Evolutionary conservation across 2,888 invertebrate species (phyloP).

Genomic region (Drosophila borealis): DNA sequence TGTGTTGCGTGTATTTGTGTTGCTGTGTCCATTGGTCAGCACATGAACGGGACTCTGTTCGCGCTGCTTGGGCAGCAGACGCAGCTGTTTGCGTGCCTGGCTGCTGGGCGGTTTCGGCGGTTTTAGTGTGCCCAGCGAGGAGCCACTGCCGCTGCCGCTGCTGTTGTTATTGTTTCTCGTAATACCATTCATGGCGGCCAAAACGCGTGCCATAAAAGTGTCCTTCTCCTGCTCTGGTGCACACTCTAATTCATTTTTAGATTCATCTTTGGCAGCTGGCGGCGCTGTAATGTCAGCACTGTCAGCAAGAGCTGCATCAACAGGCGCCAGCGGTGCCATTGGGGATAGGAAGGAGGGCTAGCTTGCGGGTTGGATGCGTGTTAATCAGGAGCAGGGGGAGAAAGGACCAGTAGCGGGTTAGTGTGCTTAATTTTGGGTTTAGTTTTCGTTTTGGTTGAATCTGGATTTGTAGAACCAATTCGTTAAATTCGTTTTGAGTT

Average conservation of each 20-base stretch:
- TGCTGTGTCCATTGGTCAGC: slow-evolving; percentile 56
- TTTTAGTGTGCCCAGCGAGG: slow-evolving; percentile 68
- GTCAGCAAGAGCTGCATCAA: slow-evolving; percentile 42
- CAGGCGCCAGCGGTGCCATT: slow-evolving; percentile 72
- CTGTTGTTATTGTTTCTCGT: slow-evolving; percentile 46
- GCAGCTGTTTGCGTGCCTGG: slow-evolving; percentile 79
- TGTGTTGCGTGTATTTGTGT: slow-evolving; percentile 30
- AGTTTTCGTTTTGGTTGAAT: slow-evolving; percentile 34
- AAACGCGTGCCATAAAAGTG: slow-evolving; percentile 79
- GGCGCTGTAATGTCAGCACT: slow-evolving; percentile 56
- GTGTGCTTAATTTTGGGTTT: slow-evolving; percentile 3
- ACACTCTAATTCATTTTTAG: slow-evolving; percentile 31
- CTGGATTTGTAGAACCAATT: slow-evolving; percentile 23
- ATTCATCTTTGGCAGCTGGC: slow-evolving; percentile 31
- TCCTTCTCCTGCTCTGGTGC: slow-evolving; percentile 47
- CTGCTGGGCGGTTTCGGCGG: slow-evolving; percentile 82
- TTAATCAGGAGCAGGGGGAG: slow-evolving; percentile 21
- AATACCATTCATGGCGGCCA: slow-evolving; percentile 75
- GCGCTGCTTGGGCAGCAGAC: slow-evolving; percentile 72
- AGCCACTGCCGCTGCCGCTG: slow-evolving; percentile 59
- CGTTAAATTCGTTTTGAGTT: slow-evolving; percentile 44
- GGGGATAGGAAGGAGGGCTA: slow-evolving; percentile 1
- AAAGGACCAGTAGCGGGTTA: slow-evolving; percentile 27
- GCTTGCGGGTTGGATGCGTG: slow-evolving; percentile 31
- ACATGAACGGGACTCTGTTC: slow-evolving; percentile 68